Evolutionary conservation across 1,140 invertebrate genomes (phyloP), one percentile per base, ranked within the genome.

Genomic region (Aphis craccivora): DNA sequence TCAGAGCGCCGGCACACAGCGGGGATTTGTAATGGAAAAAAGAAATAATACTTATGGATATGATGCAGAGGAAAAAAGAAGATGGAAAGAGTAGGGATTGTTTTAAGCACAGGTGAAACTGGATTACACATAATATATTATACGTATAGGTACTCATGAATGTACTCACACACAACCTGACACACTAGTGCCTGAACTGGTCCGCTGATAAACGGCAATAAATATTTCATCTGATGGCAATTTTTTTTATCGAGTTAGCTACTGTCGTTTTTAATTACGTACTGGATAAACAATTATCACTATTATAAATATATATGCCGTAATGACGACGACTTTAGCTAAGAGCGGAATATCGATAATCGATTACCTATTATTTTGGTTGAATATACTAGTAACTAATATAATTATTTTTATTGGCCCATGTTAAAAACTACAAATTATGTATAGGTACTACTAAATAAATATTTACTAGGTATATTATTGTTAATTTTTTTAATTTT

Each of bases 81-180:
- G 35, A 90, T 90, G n/a, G 48, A 88, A 88, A 76, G 55, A 45
- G 90, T 76, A 45, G 53, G 90, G 55, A 76, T 91, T 25, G 43
- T 91, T 91, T 43, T 91, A 37, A 48, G 81, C 91, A 84, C 91
- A 83, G 91, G 91, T 81, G 60, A 92, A 92, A 92, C 91, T 92
- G 76, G 91, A 81, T 91, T 91, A 91, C n/a, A 92, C 90, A 37
- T n/a, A 83, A 25, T 84, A n/a, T 30, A 84, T 40, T 84, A 40
- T 43, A n/a, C 43, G 6, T 40, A 67, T 30, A n/a, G 23, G 23
- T 23, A 43, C 25, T 35, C 18, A 76, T 14, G 60, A 76, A n/a
- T 76, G 30, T 76, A 45, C 84, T 86, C 40, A 86, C 84, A 86
- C 84, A 86, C 14, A 45, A 40, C 76, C 25, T 86, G 25, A 45